Evolutionary conservation across 92 coral and sea anemone genomes (phyloP).

Genomic region (Porites rus): DNA sequence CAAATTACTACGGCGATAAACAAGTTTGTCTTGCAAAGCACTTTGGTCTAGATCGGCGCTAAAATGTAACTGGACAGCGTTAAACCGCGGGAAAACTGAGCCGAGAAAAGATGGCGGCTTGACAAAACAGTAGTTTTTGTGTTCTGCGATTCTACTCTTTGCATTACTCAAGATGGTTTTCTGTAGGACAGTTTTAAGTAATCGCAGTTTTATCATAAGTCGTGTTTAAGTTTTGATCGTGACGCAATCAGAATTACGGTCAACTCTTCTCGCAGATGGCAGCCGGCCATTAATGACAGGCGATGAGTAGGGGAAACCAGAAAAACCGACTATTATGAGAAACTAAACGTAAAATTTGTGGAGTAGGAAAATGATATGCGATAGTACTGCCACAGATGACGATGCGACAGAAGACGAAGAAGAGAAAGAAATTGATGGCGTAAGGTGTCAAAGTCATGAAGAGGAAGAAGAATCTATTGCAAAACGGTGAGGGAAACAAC

Average conservation of each 20-base stretch:
- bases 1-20: no score
- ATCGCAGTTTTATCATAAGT: no score
- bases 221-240: no score
- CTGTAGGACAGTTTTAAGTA: no score
- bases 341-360: neutral
- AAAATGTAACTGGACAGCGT: conserved; percentile 16
- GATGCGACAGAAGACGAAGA: conserved; percentile 44
- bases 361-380: neutral
- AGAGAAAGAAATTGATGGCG: neutral
- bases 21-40: neutral
- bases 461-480: neutral
- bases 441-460: neutral
- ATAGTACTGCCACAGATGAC: conserved; percentile 19
- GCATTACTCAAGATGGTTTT: neutral
- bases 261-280: no score
- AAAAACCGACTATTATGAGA: no score
- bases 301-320: neutral
- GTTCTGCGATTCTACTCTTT: neutral
- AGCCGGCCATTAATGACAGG: no score
- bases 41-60: neutral
- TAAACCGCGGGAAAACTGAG: conserved; percentile 28
- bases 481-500: conserved; percentile 3
- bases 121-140: neutral
- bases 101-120: neutral
- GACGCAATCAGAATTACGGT: no score